Evolutionary conservation across 2,113 vertebrate genomes (phyloP).

Genomic region (Cettia cetti): DNA sequence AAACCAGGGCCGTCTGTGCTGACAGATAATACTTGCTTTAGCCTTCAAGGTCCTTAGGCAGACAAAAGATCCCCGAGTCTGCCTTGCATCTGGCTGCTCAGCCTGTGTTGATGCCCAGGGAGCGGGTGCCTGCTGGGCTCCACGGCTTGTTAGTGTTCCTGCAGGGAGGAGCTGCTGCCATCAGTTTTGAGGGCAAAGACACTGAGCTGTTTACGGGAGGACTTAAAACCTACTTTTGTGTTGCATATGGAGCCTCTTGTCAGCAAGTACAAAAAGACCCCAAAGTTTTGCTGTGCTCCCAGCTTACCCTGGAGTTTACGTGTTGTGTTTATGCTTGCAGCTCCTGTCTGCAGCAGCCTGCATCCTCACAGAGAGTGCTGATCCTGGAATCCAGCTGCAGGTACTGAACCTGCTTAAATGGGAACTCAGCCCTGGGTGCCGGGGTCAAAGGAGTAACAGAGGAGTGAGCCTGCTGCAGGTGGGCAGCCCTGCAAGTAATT

Average conservation of each 20-base stretch:
- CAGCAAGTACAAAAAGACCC: not conserved
- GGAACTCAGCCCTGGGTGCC: not conserved
- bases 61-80: not conserved
- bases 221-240: not conserved
- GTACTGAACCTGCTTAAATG: not conserved
- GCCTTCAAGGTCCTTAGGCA: not conserved
- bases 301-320: not conserved
- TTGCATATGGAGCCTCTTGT: not conserved
- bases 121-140: not conserved
- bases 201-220: not conserved
- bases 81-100: not conserved
- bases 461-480: not conserved
- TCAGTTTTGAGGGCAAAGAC: not conserved
- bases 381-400: not conserved
- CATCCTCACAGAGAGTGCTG: not conserved
- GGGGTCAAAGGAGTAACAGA: fast-evolving
- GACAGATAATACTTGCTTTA: not conserved
- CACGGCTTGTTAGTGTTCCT: not conserved
- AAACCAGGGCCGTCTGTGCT: not conserved
- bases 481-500: not conserved
- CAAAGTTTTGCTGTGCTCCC: not conserved
- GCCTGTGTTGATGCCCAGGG: not conserved
- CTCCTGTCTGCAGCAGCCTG: not conserved
- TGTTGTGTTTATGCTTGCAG: not conserved
- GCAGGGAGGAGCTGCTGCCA: conserved; percentile 3